phyloP scores from a whole-genome alignment of 2,888 invertebrate species.

The Thelaira solivaga region DNA sequence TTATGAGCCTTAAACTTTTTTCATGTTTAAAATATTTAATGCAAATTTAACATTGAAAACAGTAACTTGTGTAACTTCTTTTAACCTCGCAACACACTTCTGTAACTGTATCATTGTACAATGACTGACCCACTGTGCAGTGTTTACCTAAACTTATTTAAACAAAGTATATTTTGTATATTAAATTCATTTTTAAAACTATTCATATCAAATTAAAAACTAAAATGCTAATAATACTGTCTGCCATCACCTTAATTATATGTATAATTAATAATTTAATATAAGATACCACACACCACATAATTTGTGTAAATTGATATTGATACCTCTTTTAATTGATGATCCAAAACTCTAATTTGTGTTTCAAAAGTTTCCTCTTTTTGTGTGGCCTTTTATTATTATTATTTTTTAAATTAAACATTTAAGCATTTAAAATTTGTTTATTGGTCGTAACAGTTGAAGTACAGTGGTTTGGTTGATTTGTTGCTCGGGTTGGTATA shows the following conservation, averaged over 20 bases:
- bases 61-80: too few relatives aligned
- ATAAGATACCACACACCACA: slow-evolving; percentile 24
- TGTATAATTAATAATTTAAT: slow-evolving; percentile 3
- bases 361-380: slow-evolving; percentile 95
- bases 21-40: too few relatives aligned
- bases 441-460: slow-evolving; percentile 13
- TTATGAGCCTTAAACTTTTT: too few relatives aligned
- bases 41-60: too few relatives aligned
- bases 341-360: slow-evolving; percentile 92
- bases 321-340: slow-evolving; percentile 95
- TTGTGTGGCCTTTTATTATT: slow-evolving; percentile 91
- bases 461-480: slow-evolving; percentile 36
- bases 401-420: slow-evolving; percentile 11
- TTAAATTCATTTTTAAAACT: not conserved
- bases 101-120: too few relatives aligned
- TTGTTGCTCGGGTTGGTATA: too few relatives aligned
- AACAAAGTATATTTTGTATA: not conserved
- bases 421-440: slow-evolving; percentile 25
- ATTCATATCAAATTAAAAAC: not conserved
- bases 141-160: too few relatives aligned
- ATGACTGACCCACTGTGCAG: too few relatives aligned
- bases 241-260: slow-evolving; percentile 40
- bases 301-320: slow-evolving; percentile 1
- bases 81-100: too few relatives aligned
- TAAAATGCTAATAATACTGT: not conserved